Evolutionary conservation across 2,113 vertebrate genomes (phyloP), one percentile per base, ranked within the genome.

Genomic region (Haemorhous mexicanus): DNA sequence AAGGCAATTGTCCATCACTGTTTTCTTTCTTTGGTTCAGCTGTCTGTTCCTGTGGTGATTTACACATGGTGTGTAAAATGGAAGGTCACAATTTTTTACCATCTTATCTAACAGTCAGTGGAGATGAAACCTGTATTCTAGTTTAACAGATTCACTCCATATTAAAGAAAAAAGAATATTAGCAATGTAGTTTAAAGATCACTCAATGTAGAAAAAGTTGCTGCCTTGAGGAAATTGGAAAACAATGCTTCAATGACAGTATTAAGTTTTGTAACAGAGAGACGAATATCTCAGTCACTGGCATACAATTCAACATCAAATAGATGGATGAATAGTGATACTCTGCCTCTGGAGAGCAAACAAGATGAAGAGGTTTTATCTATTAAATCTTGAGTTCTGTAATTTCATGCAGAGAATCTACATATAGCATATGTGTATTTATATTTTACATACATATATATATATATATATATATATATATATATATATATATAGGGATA

Each of bases 11-110:
- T 87, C 90, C 90, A 93, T 73, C 59, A 73, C 76, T 13, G 10
- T 90, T 97, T 94, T 44, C 53, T 94, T 76, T 49, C 83, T 94
- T 97, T 94, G 66, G 21, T 94, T 97, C 80, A 91, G 32, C 3
- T 55, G 33, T 91, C 74, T 95, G 44, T 68, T 97, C 87, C 90
- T 94, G 70, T 67, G 62, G 86, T 84, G 88, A 88, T 93, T 97
- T 97, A 52, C 87, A 92, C 92, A 96, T 84, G 53, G 69, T 61
- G 9, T 84, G 39, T 69, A 52, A 72, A 30, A 81, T 77, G 39
- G 81, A 97, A 97, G 80, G 74, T 96, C 80, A 80, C 43, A 75
- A 77, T 66, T 94, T 88, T 96, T 96, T 49, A 58, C 32, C 20
- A 56, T 80, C 28, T 79, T 63, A 86, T 93, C 35, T 72, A 68